A percentile compares a stretch with the other conserved stretches of the same genome.
These are phyloP conservation scores for Phalacrocorax brasilianus DNA, from an alignment of 2,113 vertebrate genomes.

Conservation along the genomic window DNA sequence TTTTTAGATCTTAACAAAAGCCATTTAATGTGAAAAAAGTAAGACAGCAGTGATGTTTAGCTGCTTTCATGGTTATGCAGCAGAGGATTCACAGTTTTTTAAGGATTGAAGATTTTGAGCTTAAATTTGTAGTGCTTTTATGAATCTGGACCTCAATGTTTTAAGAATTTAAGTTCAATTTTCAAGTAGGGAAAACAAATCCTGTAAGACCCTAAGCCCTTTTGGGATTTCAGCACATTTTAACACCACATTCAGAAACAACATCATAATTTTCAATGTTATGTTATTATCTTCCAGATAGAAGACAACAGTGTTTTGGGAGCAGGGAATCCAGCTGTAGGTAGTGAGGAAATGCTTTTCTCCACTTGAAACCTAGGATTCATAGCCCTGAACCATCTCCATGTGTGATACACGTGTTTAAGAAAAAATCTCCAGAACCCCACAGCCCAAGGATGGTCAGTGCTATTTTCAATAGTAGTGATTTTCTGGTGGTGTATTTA, in stretches of 20 bases:
- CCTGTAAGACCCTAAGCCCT: background rate
- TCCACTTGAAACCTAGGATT: background rate
- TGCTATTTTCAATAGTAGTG: background rate
- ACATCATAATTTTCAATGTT: background rate
- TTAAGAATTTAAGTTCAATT: background rate
- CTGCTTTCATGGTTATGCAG: background rate
- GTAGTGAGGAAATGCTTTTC: background rate
- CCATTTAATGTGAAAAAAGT: background rate
- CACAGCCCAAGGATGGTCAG: background rate
- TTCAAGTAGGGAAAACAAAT: background rate
- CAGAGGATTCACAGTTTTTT: background rate
- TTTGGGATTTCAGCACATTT: background rate
- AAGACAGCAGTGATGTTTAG: background rate
- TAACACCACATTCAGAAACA: background rate
- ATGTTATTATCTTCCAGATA: background rate
- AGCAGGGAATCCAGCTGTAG: background rate
- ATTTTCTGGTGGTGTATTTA: background rate
- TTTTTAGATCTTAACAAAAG: background rate
- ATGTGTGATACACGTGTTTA: background rate
- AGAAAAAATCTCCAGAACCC: background rate
- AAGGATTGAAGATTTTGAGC: background rate
- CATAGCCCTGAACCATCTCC: background rate
- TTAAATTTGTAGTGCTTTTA: background rate
- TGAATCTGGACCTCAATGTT: background rate
- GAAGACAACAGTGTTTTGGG: background rate